Percentiles rank a stretch among this genome's conserved stretches.
Conservation (phyloP, 2,888 invertebrate species). For the Empis stercorea region DNA sequence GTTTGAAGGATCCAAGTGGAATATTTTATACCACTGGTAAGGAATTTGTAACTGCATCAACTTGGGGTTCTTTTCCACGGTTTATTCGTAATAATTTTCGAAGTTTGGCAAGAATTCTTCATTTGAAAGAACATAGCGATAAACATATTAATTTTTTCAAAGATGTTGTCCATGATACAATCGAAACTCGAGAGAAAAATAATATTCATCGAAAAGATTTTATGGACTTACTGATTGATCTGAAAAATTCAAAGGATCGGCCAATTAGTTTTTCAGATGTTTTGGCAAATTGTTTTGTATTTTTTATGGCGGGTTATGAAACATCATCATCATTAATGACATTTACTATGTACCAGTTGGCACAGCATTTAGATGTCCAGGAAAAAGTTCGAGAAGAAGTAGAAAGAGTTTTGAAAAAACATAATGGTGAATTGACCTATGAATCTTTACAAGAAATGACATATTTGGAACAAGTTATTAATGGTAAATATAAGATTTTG, state of each 20-base stretch:
- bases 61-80: background rate
- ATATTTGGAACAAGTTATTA: constrained; percentile 38
- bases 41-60: background rate
- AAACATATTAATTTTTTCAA: background rate
- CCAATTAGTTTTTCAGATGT: constrained; percentile 14
- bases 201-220: background rate
- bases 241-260: background rate
- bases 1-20: background rate
- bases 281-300: constrained; percentile 35
- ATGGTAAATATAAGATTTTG: constrained; percentile 24
- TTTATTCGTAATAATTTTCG: background rate
- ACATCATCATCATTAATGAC: constrained; percentile 35
- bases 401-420: constrained; percentile 30
- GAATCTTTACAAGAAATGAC: constrained; percentile 34
- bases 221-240: background rate
- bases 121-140: background rate
- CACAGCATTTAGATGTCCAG: constrained; percentile 33
- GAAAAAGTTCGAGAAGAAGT: constrained; percentile 26
- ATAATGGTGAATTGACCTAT: constrained; percentile 14
- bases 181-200: background rate
- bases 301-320: constrained; percentile 38
- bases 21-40: background rate
- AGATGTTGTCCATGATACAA: background rate
- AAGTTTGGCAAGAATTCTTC: background rate
- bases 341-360: constrained; percentile 31